A percentile compares a stretch with the other conserved stretches of the same genome.
phyloP scores from a whole-genome alignment of 2,888 invertebrate genomes.

The Hoplodrina ambigua region DNA sequence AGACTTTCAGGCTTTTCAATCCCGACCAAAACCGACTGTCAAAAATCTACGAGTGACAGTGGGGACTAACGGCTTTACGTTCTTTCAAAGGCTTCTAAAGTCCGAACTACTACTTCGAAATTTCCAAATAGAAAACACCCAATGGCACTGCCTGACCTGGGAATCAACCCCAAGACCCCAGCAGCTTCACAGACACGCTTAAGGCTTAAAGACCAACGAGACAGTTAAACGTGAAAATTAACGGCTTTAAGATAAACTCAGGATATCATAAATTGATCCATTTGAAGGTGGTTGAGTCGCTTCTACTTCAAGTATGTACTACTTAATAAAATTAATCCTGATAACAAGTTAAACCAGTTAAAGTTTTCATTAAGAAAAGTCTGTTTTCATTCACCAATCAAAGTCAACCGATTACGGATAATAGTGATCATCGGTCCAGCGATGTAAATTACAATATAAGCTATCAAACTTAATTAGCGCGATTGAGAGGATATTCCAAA shows the following conservation, averaged over 20 bases:
- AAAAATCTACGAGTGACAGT: no score
- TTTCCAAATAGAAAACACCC: no score
- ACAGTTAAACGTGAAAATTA: no score
- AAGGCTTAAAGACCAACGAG: no score
- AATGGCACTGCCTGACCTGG: no score
- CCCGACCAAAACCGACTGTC: no score
- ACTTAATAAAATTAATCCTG: slow-evolving; percentile 15
- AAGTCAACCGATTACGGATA: slow-evolving; percentile 35
- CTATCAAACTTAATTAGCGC: slow-evolving; percentile 64
- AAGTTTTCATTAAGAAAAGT: slow-evolving; percentile 53
- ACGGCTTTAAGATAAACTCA: background rate
- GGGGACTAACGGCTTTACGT: no score
- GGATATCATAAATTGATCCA: slow-evolving; percentile 9
- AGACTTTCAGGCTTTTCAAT: no score
- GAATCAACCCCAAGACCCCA: no score
- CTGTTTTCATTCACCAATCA: slow-evolving; percentile 51
- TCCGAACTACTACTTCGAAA: no score
- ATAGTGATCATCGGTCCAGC: slow-evolving; percentile 21
- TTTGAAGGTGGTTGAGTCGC: background rate
- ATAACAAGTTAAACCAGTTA: slow-evolving; percentile 39
- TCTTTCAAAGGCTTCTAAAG: no score
- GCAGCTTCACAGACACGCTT: no score
- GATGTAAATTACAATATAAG: slow-evolving; percentile 56
- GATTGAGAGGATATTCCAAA: slow-evolving; percentile 59
- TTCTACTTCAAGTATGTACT: background rate